Percentiles rank a stretch among this genome's conserved stretches.
These are phyloP conservation scores for Eudemis profundana DNA, from an alignment of 2,888 invertebrate genomes.

Conservation along the genomic window DNA sequence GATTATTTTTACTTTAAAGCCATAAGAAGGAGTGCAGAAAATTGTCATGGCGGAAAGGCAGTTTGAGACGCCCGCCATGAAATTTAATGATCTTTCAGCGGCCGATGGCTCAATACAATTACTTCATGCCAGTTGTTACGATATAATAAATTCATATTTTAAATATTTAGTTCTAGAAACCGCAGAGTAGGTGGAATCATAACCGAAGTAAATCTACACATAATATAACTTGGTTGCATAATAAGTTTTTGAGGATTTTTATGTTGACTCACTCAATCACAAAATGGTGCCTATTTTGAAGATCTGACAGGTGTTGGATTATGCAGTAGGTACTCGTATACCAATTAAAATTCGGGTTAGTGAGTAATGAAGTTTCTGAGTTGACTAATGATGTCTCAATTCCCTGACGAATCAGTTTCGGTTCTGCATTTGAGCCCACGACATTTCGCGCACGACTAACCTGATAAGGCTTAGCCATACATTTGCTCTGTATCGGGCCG, in stretches of 20 bases:
- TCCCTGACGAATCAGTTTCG: background rate
- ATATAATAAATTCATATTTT: background rate
- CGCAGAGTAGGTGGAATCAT: too few species aligned
- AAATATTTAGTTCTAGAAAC: background rate
- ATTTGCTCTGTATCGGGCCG: constrained; percentile 34
- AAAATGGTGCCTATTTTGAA: too few species aligned
- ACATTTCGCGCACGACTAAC: constrained; percentile 14
- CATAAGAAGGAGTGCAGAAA: constrained; percentile 43
- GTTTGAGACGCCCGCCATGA: constrained; percentile 37
- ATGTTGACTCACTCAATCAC: too few species aligned
- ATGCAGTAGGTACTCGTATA: too few species aligned
- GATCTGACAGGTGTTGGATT: too few species aligned
- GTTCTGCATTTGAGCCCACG: constrained; percentile 12
- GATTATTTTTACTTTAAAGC: constrained; percentile 44
- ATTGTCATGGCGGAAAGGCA: constrained; percentile 42
- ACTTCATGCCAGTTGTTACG: background rate
- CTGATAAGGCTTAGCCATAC: constrained; percentile 34
- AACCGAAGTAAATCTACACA: too few species aligned
- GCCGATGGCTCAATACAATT: constrained; percentile 13
- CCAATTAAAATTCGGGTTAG: too few species aligned
- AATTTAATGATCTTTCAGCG: constrained; percentile 40
- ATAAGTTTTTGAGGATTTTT: too few species aligned
- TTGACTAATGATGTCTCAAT: background rate
- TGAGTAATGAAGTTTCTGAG: too few species aligned
- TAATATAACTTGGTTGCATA: too few species aligned